A percentile compares a stretch with the other conserved stretches of the same genome.
Evolutionary conservation across 2,113 vertebrate species (phyloP).

Genomic region (Amazona guildingii): DNA sequence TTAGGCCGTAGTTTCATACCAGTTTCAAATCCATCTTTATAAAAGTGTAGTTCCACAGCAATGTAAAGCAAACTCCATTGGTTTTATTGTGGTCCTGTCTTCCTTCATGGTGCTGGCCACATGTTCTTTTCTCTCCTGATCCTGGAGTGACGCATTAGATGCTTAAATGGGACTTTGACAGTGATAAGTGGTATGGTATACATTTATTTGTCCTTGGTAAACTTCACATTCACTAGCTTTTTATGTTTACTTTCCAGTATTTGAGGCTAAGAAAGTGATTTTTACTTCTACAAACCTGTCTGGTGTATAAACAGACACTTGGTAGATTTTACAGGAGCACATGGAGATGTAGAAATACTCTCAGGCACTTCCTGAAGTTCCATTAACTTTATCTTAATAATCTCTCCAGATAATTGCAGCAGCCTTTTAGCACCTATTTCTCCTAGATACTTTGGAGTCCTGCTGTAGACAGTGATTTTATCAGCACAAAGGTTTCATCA

Average conservation of each 20-base stretch:
- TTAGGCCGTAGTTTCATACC: not conserved
- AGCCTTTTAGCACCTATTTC: not conserved
- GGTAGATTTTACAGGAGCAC: not conserved
- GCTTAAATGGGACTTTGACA: not conserved
- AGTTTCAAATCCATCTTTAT: not conserved
- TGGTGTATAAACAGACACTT: not conserved
- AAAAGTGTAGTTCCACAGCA: not conserved
- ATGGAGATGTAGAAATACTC: not conserved
- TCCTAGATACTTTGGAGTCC: not conserved
- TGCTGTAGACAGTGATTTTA: not conserved
- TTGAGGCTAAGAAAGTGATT: not conserved
- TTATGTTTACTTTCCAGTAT: not conserved
- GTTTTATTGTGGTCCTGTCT: not conserved
- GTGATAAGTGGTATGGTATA: not conserved
- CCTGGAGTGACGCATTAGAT: not conserved
- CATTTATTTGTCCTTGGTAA: not conserved
- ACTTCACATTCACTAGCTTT: not conserved
- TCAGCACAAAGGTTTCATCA: not conserved
- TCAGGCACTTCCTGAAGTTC: not conserved
- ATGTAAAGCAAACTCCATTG: not conserved
- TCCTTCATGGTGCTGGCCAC: not conserved
- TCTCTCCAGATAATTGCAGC: not conserved
- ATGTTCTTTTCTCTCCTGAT: not conserved
- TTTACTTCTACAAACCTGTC: not conserved
- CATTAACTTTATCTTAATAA: not conserved